A percentile compares a stretch with the other conserved stretches of the same genome.
These are phyloP conservation scores for Poecilia wingei DNA, from an alignment of 2,797 vertebrate species.

Conservation along the genomic window DNA sequence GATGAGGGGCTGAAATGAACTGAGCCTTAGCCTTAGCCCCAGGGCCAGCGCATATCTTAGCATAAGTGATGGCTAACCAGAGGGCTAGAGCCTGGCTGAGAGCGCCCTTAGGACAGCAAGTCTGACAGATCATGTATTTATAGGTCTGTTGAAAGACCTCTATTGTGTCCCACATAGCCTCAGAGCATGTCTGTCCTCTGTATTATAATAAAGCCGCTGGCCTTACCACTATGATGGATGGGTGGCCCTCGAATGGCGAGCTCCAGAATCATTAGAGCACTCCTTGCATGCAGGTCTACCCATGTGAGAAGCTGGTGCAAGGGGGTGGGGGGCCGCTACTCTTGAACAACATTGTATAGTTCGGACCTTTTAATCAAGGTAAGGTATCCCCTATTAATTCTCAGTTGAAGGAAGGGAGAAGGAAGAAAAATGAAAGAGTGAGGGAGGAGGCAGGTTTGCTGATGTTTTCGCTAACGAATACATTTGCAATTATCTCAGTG, in stretches of 20 bases:
- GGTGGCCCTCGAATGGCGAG: conserved; percentile 81
- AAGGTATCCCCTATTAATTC: conserved; percentile 71
- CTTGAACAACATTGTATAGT: conserved; percentile 65
- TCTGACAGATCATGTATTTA: conserved; percentile 87
- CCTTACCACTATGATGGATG: conserved; percentile 82
- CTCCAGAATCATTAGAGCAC: conserved; percentile 82
- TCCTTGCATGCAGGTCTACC: conserved; percentile 76
- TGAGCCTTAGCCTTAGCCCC: conserved; percentile 81
- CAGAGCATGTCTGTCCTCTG: conserved; percentile 85
- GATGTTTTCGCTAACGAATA: conserved; percentile 67
- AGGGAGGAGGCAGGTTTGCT: conserved; percentile 50
- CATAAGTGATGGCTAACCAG: conserved; percentile 84
- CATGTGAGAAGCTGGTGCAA: conserved; percentile 59
- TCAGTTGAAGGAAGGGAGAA: conserved; percentile 28
- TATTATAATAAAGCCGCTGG: conserved; percentile 84
- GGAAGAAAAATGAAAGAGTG: conserved; percentile 17
- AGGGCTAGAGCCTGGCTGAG: conserved; percentile 79
- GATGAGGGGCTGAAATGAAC: conserved; percentile 85
- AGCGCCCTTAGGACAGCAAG: conserved; percentile 79
- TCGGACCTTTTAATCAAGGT: conserved; percentile 77
- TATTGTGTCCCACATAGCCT: conserved; percentile 86
- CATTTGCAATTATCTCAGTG: conserved; percentile 74
- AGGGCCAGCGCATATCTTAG: conserved; percentile 83
- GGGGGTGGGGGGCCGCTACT: conserved; percentile 44
- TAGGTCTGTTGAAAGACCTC: conserved; percentile 87